Evolutionary conservation across 2,113 vertebrate genomes (phyloP), one percentile per base, ranked within the genome.

Genomic region (Pithys albifrons): DNA sequence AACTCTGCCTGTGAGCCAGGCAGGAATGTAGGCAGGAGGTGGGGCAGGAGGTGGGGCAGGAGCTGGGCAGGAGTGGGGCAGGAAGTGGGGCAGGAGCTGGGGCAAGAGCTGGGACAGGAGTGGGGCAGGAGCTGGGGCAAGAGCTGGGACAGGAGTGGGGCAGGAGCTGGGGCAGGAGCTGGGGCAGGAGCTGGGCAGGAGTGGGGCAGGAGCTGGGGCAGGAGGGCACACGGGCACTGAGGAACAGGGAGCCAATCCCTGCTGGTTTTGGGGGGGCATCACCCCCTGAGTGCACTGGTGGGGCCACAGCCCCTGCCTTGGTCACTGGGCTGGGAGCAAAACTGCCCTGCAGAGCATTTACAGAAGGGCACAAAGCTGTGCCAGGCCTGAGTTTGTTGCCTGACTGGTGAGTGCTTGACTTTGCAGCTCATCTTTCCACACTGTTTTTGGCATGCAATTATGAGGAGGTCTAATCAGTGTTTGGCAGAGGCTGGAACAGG

Each of bases 341-440:
- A 78, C 66, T 54, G 41, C 76, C 8, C 70, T 65, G 83, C 71
- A 61, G 74, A 80, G 88, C 78, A 7, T 70, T 62, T 65, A 9
- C 16, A 62, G n/a, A 58, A 88, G 41, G 49, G 41, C 46, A 13
- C 35, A 82, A 55, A 87, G 51, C 54, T 6, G 22, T 43, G 61
- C 54, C 29, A 51, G 72, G 91, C 79, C 75, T 93, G 90, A 76
- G 59, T 80, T 69, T 88, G 55, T 94, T 96, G 96, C 88, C 88
- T 93, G 88, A 43, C 71, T 85, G 90, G 67, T 83, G 93, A 94
- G 93, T 88, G 75, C 85, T 90, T 85, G 91, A 74, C 75, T 96
- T 90, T 80, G 90, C 90, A 90, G 72, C 82, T 96, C 35, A 93
- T 86, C 67, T 91, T 91, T 85, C 75, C 54, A 55, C 14, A 0